A percentile compares a stretch with the other conserved stretches of the same genome.
phyloP scores from a whole-genome alignment of 1,140 invertebrate genomes.

The Drusus annulatus region DNA sequence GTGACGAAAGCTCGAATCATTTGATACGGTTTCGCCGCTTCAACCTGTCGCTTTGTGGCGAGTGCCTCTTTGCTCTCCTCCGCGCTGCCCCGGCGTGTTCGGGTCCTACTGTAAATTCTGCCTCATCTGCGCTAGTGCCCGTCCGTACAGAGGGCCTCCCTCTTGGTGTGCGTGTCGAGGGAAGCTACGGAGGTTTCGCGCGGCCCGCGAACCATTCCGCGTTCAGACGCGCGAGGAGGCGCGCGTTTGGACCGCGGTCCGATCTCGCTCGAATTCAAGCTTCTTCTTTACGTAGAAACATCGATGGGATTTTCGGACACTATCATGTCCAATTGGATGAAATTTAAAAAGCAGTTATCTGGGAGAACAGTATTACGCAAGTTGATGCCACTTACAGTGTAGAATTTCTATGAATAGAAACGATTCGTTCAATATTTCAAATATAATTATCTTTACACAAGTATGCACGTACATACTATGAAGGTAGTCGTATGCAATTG shows the following conservation, averaged over 20 bases:
- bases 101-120: slow-evolving; percentile 42
- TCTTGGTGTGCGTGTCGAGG: slow-evolving; percentile 40
- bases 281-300: not conserved
- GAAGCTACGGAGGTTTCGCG: slow-evolving; percentile 52
- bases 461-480: too few species aligned
- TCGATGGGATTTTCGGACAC: not conserved
- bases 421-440: not conserved
- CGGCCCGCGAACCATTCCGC: slow-evolving; percentile 36
- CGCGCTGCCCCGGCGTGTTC: not conserved
- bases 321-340: slow-evolving; percentile 2
- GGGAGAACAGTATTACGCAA: too few species aligned
- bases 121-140: slow-evolving; percentile 32
- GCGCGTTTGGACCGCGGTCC: not conserved
- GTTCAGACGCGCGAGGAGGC: slow-evolving; percentile 39
- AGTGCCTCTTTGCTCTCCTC: not conserved
- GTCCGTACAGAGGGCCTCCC: slow-evolving; percentile 7
- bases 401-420: too few species aligned
- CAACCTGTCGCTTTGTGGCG: not conserved
- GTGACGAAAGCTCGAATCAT: not conserved
- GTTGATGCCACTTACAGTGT: too few species aligned
- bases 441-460: not conserved
- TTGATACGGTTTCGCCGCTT: not conserved
- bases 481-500: too few species aligned
- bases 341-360: too few species aligned
- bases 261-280: not conserved